Conservation (phyloP, 1,140 invertebrate species). For the honey bee (Apis mellifera) region Amel_HAv3.1 CM009938.2:12063501-12064000, state of each 20-base stretch:
- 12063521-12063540: conserved; percentile 21
- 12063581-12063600: conserved; percentile 50
- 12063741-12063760: background rate
- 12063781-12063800: no score
- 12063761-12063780: background rate
- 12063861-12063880: no score
- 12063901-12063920: no score
- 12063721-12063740: conserved; percentile 17
- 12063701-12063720: conserved; percentile 15
- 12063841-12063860: no score
- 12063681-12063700: conserved; percentile 33
- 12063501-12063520: conserved; percentile 22
- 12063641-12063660: conserved; percentile 61
- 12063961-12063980: no score
- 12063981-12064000: no score
- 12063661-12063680: conserved; percentile 41
- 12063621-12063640: conserved; percentile 54
- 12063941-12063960: no score
- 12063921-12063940: no score
- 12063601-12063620: conserved; percentile 25
- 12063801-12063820: no score
- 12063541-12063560: conserved; percentile 64
- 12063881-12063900: no score
- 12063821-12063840: no score
- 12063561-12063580: conserved; percentile 67